Conservation (phyloP, 2,888 invertebrate species). For the Trissoscelio sp. region DNA sequence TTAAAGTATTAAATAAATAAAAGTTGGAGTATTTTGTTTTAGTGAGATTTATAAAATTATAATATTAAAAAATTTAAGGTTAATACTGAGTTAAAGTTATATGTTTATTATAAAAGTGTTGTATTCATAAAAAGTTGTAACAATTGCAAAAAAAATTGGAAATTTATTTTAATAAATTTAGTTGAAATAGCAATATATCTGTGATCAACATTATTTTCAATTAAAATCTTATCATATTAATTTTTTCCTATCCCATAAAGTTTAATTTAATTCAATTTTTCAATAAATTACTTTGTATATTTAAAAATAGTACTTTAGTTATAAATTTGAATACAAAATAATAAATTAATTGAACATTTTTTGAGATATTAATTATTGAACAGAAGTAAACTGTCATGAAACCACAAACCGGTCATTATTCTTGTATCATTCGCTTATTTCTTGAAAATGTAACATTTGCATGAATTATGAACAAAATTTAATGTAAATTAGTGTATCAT, state of each 20-base stretch:
- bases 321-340: conserved; percentile 2
- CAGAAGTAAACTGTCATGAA: background rate
- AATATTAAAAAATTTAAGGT: background rate
- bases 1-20: background rate
- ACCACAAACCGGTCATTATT: conserved; percentile 1
- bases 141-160: background rate
- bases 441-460: background rate
- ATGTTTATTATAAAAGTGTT: background rate
- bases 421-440: background rate
- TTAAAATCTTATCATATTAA: background rate
- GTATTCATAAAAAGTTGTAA: background rate
- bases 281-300: background rate
- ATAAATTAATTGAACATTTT: background rate
- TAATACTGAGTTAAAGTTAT: background rate
- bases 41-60: conserved; percentile 3
- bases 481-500: background rate
- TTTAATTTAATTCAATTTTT: background rate
- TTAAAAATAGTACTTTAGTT: background rate
- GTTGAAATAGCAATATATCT: background rate
- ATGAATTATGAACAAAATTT: conserved; percentile 5
- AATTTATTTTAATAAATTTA: background rate
- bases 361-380: background rate
- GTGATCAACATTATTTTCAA: background rate
- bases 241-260: background rate
- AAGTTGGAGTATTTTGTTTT: conserved; percentile 1